These are phyloP conservation scores for Anastatus disparis DNA, from an alignment of 1,140 invertebrate species.

Conservation along the genomic window DNA sequence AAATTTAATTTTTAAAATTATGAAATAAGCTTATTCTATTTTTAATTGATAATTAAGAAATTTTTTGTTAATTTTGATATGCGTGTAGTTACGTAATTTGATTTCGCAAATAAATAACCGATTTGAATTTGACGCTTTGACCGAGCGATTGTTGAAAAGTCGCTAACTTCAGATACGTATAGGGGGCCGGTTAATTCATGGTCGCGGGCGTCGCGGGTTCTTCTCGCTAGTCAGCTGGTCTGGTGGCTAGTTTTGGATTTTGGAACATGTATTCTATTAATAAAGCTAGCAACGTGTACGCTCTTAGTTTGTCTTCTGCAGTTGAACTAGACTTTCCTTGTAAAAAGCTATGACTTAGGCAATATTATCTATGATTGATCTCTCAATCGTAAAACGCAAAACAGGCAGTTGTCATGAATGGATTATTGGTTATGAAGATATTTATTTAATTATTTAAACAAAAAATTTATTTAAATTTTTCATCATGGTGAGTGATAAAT, in stretches of 20 bases:
- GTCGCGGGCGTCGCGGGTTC: no score
- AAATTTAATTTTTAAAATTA: no score
- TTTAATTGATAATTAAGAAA: no score
- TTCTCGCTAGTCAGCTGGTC: conserved; percentile 24
- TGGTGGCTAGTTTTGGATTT: conserved; percentile 50
- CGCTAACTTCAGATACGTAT: neutral
- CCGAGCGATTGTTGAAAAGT: neutral
- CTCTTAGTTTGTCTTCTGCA: conserved; percentile 2
- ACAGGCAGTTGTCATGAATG: neutral
- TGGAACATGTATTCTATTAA: conserved; percentile 51
- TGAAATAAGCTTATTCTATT: no score
- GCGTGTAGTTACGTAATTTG: no score
- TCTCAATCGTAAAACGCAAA: neutral
- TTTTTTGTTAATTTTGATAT: no score
- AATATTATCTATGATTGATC: neutral
- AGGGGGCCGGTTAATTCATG: no score
- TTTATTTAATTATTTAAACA: conserved; percentile 2
- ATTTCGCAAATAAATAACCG: no score
- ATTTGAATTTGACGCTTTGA: no score
- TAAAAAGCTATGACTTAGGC: conserved; percentile 30
- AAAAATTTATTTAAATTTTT: neutral
- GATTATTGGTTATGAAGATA: neutral
- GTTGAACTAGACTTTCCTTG: neutral
- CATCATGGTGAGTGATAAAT: conserved; percentile 33
- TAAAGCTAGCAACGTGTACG: conserved; percentile 44